Evolutionary conservation across 2,797 vertebrate species (phyloP).

Genomic region (Rhodeus uyekii): DNA sequence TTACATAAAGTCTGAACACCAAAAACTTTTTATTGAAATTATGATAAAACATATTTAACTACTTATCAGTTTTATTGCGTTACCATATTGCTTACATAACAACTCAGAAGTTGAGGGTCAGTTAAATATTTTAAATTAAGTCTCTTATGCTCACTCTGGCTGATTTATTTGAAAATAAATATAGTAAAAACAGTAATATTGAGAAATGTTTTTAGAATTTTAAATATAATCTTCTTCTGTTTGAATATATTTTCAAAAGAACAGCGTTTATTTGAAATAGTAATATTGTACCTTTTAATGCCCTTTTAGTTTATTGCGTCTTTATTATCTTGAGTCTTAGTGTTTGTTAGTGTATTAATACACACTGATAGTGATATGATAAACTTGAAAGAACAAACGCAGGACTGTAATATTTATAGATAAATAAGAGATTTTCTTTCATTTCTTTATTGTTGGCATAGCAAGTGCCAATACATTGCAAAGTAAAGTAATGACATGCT

Average conservation of each 20-base stretch:
- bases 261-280: not conserved
- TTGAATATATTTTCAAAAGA: not conserved
- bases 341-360: too few species aligned
- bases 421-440: too few species aligned
- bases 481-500: too few species aligned
- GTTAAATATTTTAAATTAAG: not conserved
- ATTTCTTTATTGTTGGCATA: too few species aligned
- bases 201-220: too few species aligned
- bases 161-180: not conserved
- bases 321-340: not conserved
- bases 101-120: not conserved
- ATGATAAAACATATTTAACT: not conserved
- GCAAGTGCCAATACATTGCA: too few species aligned
- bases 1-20: too few species aligned
- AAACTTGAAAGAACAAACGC: too few species aligned
- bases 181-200: not conserved
- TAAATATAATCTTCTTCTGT: not conserved
- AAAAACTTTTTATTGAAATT: not conserved
- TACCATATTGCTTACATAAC: not conserved
- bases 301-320: not conserved
- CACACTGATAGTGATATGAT: too few species aligned
- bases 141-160: not conserved
- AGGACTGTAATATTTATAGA: too few species aligned
- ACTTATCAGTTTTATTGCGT: not conserved
- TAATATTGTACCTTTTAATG: not conserved